These are phyloP conservation scores for Magallana nippona DNA, from an alignment of 2,888 invertebrate genomes.

Conservation along the genomic window DNA sequence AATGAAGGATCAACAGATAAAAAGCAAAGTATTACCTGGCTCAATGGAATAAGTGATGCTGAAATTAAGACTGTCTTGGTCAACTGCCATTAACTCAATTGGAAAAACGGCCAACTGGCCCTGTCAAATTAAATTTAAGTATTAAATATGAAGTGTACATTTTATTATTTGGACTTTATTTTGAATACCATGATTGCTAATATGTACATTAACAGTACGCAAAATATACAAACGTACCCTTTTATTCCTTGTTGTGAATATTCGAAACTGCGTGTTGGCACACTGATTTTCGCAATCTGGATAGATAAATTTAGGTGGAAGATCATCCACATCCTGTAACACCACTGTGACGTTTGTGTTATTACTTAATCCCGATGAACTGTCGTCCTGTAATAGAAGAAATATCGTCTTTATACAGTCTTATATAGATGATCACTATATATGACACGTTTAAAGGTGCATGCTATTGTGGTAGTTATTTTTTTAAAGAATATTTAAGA, in stretches of 20 bases:
- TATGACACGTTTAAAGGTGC: too few relatives aligned
- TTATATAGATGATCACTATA: too few relatives aligned
- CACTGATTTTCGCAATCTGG: slow-evolving; percentile 58
- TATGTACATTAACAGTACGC: too few relatives aligned
- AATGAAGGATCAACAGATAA: not conserved
- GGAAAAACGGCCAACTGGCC: not conserved
- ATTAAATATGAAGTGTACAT: not conserved
- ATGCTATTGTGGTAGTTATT: too few relatives aligned
- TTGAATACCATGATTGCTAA: too few relatives aligned
- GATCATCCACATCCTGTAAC: slow-evolving; percentile 63
- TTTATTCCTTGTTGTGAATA: not conserved
- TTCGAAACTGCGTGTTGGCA: slow-evolving; percentile 29
- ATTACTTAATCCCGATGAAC: not conserved
- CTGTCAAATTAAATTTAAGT: not conserved
- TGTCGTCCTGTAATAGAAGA: not conserved
- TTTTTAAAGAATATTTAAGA: too few relatives aligned
- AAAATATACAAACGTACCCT: not conserved
- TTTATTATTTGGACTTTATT: too few relatives aligned
- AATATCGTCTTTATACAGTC: too few relatives aligned
- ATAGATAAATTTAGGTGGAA: slow-evolving; percentile 60
- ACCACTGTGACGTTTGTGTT: slow-evolving; percentile 11
- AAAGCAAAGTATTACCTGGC: not conserved
- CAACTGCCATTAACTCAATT: not conserved
- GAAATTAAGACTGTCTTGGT: not conserved
- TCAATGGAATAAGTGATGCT: slow-evolving; percentile 1